Conservation (phyloP, 2,797 vertebrate species). For the Periophthalmus magnuspinnatus region DNA sequence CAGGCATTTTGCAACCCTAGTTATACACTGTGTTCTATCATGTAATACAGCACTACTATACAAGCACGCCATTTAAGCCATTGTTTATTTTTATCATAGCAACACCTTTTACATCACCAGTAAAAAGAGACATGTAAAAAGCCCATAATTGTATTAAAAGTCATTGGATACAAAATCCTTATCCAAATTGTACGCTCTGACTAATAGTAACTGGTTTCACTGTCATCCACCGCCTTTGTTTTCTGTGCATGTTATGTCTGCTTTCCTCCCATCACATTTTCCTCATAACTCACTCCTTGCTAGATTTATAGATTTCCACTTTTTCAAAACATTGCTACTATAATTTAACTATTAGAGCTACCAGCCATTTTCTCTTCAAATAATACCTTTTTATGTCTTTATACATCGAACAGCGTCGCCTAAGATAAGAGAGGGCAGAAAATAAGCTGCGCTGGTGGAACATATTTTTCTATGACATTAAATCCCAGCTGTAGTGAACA, state of each 20-base stretch:
- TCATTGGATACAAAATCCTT: background rate
- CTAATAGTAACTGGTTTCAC: background rate
- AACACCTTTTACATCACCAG: background rate
- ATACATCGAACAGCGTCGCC: background rate
- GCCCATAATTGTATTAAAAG: background rate
- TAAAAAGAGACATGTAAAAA: background rate
- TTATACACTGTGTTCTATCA: no score
- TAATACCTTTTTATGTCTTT: constrained; percentile 8
- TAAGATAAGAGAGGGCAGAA: background rate
- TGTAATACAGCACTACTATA: no score
- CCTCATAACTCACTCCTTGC: background rate
- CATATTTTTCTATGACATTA: background rate
- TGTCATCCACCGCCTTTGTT: background rate
- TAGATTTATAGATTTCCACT: background rate
- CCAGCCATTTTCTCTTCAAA: constrained; percentile 1
- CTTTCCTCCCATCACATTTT: background rate
- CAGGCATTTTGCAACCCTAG: no score
- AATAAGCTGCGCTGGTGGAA: background rate
- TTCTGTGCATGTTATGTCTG: background rate
- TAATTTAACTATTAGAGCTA: constrained; percentile 9
- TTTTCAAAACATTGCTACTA: background rate
- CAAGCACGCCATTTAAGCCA: background rate
- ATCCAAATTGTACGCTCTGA: background rate
- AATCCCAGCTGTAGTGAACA: background rate
- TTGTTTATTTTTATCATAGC: no score